Evolutionary conservation across 2,888 invertebrate species (phyloP), one percentile per base, ranked within the genome.

Genomic region (Notocelia uddmanniana): DNA sequence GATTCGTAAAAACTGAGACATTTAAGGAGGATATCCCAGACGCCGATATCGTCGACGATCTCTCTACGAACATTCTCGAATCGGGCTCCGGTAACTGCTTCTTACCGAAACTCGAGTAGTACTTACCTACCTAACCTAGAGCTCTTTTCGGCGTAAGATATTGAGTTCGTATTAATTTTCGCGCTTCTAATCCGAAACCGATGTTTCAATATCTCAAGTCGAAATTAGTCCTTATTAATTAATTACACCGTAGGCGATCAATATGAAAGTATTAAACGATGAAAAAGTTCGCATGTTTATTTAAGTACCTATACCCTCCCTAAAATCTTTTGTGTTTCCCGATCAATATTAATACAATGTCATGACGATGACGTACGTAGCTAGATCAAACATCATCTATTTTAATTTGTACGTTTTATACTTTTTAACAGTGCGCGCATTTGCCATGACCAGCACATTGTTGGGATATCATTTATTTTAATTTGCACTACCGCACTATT

Each of bases 381-480:
- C 72, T 67, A 71, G 74, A 78, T 78, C 74, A 75, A 26, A 68
- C 75, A 76, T 81, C 79, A 79, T 81, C 79, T 78, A 80, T 82
- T 75, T 78, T 76, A 76, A 81, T 82, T 77, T 79, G 75, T 59
- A 72, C 52, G 19, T 62, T 69, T 73, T 73, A 69, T 66, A 76
- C 71, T 81, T 77, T 79, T 80, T 80, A 77, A 52, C 74, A 71
- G 74, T 74, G 62, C 50, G 48, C 68, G 72, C 76, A 76, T 73
- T 73, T 73, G 63, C 76, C 68, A 68, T 79, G 77, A 79, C 62
- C 9, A 52, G 77, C 78, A 74, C 68, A 31, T 70, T 73, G 69
- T 23, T 31, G 50, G 37, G 69, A 57, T 69, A 73, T 68, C 74
- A 70, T 74, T 74, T 62, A 73, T 66, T 48, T 59, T 64, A 50